These are phyloP conservation scores for Maniola hyperantus DNA, from an alignment of 2,888 invertebrate genomes.

Conservation along the genomic window DNA sequence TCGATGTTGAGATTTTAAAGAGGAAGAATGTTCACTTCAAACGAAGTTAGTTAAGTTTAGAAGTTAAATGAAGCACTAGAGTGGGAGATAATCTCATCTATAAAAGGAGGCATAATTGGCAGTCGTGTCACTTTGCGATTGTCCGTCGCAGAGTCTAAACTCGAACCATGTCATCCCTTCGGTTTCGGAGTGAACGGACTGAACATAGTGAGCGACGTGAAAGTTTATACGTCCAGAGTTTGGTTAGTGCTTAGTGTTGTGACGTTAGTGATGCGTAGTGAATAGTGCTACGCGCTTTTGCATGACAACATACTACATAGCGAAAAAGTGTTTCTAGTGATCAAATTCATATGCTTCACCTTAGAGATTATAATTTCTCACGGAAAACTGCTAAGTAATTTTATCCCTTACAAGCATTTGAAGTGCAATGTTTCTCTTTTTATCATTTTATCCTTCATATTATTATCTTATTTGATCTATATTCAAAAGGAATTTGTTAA, in stretches of 20 bases:
- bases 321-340: background rate
- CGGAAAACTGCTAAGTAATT: constrained; percentile 6
- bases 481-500: background rate
- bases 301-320: constrained; percentile 4
- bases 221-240: constrained; percentile 32
- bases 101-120: constrained; percentile 37
- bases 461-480: background rate
- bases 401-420: background rate
- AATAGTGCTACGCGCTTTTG: constrained; percentile 16
- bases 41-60: background rate
- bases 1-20: constrained; percentile 17
- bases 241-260: constrained; percentile 44
- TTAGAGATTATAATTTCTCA: constrained; percentile 6
- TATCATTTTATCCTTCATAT: background rate
- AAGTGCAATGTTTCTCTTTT: background rate
- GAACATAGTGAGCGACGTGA: constrained; percentile 28
- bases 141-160: constrained; percentile 38
- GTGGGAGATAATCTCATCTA: constrained; percentile 28
- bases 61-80: background rate
- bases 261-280: constrained; percentile 23
- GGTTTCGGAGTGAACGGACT: constrained; percentile 31
- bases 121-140: constrained; percentile 36
- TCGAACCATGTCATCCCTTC: constrained; percentile 34
- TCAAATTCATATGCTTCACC: background rate
- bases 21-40: constrained; percentile 29